Conservation (phyloP, 1,140 invertebrate species). For the Gonioctena quinquepunctata region DNA sequence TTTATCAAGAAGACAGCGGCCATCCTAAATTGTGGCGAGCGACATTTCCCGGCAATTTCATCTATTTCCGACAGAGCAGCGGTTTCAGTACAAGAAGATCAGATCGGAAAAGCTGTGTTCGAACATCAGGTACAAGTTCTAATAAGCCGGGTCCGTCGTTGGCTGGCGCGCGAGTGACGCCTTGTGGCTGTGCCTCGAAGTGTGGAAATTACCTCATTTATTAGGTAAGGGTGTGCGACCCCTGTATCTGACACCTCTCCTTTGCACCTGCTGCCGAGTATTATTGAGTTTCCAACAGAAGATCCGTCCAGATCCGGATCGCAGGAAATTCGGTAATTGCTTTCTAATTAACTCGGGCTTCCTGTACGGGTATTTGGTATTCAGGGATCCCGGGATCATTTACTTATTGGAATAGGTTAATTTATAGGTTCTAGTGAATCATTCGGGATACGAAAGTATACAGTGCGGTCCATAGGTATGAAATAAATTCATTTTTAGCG, state of each 20-base stretch:
- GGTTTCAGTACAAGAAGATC: slow-evolving; percentile 12
- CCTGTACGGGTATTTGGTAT: slow-evolving; percentile 20
- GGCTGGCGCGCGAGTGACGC: slow-evolving; percentile 47
- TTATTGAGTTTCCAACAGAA: slow-evolving; percentile 55
- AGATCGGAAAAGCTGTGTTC: slow-evolving; percentile 33
- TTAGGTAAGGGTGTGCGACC: slow-evolving; percentile 57
- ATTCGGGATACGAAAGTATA: background rate
- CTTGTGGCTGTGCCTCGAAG: slow-evolving; percentile 54
- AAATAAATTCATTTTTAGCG: too few relatives aligned
- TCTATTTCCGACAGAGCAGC: background rate
- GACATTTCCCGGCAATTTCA: background rate
- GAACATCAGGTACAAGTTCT: slow-evolving; percentile 54
- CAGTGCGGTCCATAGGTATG: too few relatives aligned
- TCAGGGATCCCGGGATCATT: background rate
- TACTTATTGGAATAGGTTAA: background rate
- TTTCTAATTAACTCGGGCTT: slow-evolving; percentile 34
- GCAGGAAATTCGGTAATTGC: slow-evolving; percentile 25
- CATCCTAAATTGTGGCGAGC: background rate
- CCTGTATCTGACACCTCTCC: slow-evolving; percentile 58
- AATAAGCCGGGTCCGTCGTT: slow-evolving; percentile 44
- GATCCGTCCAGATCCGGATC: slow-evolving; percentile 38
- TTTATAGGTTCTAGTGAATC: background rate
- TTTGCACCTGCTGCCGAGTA: slow-evolving; percentile 57
- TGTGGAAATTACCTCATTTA: slow-evolving; percentile 60
- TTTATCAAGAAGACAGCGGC: too few relatives aligned